phyloP scores from a whole-genome alignment of 2,113 vertebrate genomes.

The Antechinus flavipes region DNA sequence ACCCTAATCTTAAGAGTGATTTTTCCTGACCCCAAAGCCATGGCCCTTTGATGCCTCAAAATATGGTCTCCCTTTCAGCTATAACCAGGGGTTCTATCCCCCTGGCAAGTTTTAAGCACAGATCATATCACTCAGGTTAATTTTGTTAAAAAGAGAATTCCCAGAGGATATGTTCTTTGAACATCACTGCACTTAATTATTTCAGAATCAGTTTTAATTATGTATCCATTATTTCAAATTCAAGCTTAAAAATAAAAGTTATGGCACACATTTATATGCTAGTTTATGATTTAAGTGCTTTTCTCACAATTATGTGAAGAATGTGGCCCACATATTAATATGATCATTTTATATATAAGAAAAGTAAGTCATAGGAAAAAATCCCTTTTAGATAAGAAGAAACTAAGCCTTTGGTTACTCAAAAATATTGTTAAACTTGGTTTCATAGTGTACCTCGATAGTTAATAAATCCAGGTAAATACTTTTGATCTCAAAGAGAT shows the following conservation, averaged over 20 bases:
- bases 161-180: background rate
- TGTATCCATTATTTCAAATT: background rate
- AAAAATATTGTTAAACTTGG: constrained; percentile 20
- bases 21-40: background rate
- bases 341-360: background rate
- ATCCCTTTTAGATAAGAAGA: constrained; percentile 1
- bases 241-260: background rate
- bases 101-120: background rate
- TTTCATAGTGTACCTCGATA: background rate
- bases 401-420: background rate
- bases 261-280: background rate
- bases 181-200: constrained; percentile 26
- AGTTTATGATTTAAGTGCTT: background rate
- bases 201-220: background rate
- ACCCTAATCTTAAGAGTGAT: background rate
- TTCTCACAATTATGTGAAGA: background rate
- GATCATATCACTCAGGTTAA: constrained; percentile 5
- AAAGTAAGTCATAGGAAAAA: background rate
- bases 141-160: constrained; percentile 46
- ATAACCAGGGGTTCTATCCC: background rate
- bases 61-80: background rate
- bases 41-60: background rate
- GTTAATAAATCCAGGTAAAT: constrained; percentile 31
- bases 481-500: constrained; percentile 40
- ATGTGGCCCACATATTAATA: background rate